Evolutionary conservation across 1,140 invertebrate species (phyloP), one percentile per base, ranked within the genome.

Genomic region (Oscheius sp.): DNA sequence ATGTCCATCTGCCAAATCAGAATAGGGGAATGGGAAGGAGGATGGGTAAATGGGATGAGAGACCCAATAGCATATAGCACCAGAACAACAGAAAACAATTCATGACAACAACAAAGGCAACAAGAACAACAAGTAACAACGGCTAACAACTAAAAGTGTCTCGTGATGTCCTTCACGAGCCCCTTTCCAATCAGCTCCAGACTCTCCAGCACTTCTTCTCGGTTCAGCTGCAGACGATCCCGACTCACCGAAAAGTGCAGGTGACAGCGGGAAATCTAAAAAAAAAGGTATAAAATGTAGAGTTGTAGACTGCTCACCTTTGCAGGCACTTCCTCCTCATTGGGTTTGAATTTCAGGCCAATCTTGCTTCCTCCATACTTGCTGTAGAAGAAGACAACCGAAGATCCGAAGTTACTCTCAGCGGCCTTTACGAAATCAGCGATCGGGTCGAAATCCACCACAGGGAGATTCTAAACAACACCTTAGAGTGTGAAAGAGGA

Each of bases 341-440:
- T 81, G 4, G 92, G 91, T 83, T 91, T 93, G 88, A 93, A 91
- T 18, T 94, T 83, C 62, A 95, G 90, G 7, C 89, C 91, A 74
- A 97, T 91, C 7, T 89, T 85, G 71, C 88, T 88, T 31, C 92
- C 92, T 26, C 93, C 93, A 86, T 91, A 93, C 0, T 87, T 86
- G 85, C 96, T 91, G 84, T 94, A 89, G 83, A 96, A 94, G 84
- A 96, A 95, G 32, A 93, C 82, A 1, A 91, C 92, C 35, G 35
- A 20, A 20, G 28, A 4, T 2, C 45, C 52, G 15, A 71, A 64
- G 1, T 20, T 63, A 31, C 64, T 65, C 20, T 55, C 34, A 2
- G 64, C 59, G 2, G 36, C 31, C 28, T 88, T 84, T 13, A 96
- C 85, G 82, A 91, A 93, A 18, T 82, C 85, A 59, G 89, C 80